Evolutionary conservation across 30 jellyfish, hydroid and myxozoan species (phyloP), one percentile per base, ranked within the genome.

Genomic region (Aurelia sp.): DNA sequence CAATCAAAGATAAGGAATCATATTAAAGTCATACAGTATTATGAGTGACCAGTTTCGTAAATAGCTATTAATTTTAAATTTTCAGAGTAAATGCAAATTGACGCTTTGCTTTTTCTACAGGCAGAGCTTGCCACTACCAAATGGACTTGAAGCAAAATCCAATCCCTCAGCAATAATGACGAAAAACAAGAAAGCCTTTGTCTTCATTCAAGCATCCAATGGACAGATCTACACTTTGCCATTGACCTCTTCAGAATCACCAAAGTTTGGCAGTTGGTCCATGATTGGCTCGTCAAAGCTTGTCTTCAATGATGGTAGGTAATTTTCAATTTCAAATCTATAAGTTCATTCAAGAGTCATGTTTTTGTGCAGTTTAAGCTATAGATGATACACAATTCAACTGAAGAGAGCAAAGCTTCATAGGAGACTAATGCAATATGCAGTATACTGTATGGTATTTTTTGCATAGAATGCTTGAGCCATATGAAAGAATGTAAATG

Each of bases 171-270:
- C 90, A 35, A 59, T 87, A 7, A 3, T 86, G 13, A 50, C 40
- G 7, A 20, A 69, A 57, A 23, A 55, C 35, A 80, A 50, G 27
- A 65, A 65, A 8, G 84, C 80, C 0, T 65, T 75, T 33, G 79
- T 87, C 10, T 82, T 76, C 72, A 66, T 81, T 57, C 98, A 92
- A 64, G 95, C 90, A 23, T 53, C 81, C 16, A 72, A 87, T 92
- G 98, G 98, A 20, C 98, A 92, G 61, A 96, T 92, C 52, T 92
- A 72, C 70, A 68, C 66, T 16, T 10, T 66, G 59, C 23, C 88
- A 51, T 11, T 72, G 6, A 57, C 78, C 35, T 76, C 65, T 13
- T 62, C 71, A 19, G 62, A 68, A 53, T 20, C 19, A 11, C 92
- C 97, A 41, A 15, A 66, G 37, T 84, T 84, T 91, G 96, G 90